phyloP scores from a whole-genome alignment of 2,888 invertebrate genomes.

The Drosophila meridionalis region DNA sequence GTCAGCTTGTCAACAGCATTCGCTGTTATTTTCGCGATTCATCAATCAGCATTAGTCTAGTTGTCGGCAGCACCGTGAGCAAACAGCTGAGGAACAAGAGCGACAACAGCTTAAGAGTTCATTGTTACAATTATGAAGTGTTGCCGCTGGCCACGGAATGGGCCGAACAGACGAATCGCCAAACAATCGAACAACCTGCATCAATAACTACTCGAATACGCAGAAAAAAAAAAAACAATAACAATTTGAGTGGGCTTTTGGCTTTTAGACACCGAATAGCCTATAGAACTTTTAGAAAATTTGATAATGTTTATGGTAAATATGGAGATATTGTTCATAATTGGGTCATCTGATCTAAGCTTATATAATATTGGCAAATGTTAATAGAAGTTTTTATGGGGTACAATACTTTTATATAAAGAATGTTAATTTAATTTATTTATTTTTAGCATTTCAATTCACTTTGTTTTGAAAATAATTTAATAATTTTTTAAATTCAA shows the following conservation, averaged over 20 bases:
- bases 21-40: constrained; percentile 40
- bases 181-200: constrained; percentile 27
- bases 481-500: too few relatives aligned
- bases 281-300: neutral
- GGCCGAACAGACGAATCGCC: neutral
- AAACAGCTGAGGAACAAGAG: constrained; percentile 66
- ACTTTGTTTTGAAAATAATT: too few relatives aligned
- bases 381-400: neutral
- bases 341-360: neutral
- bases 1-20: constrained; percentile 36
- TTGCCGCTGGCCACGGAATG: constrained; percentile 37
- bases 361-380: neutral
- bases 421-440: too few relatives aligned
- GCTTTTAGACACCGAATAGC: neutral
- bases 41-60: constrained; percentile 76
- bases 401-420: too few relatives aligned
- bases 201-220: constrained; percentile 13
- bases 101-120: constrained; percentile 79
- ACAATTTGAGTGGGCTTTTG: constrained; percentile 8
- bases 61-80: constrained; percentile 28
- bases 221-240: neutral
- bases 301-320: neutral
- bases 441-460: too few relatives aligned
- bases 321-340: neutral
- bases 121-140: constrained; percentile 77